Evolutionary conservation across 2,797 vertebrate species (phyloP), one percentile per base, ranked within the genome.

Genomic region (Leuciscus waleckii): DNA sequence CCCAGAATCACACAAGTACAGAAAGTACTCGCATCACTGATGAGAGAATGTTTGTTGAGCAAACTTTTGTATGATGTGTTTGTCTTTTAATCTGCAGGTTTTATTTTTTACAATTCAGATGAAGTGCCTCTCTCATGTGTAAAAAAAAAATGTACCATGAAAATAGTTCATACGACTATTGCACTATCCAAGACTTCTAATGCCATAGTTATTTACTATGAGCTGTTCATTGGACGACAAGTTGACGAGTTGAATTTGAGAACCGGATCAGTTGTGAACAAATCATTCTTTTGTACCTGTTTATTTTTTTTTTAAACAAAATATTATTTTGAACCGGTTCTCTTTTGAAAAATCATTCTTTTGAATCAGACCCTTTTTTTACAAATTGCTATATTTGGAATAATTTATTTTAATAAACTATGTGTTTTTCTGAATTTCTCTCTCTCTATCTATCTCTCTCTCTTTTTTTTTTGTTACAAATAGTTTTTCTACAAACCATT

Each of bases 41-140:
- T 54, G 79, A 79, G 58, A 69, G 21, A 69, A 81, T 61, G 41
- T 54, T 81, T 51, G 21, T 3, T 58, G n/a, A 56, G 49, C 41
- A 65, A 63, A 79, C 10, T 14, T 49, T 65, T 29, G 17, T 69
- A 39, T 35, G 23, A 9, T n/a, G 46, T 10, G 0, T 67, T 26
- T 81, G 23, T 54, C 1, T 56, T 54, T 70, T 39, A 19, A 78
- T 29, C 9, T 63, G 54, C 56, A 29, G 23, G 37, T 4, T 32
- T 35, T 5, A 0, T 5, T 14, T 2, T 39, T 63, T 58, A 11
- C 8, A 58, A 58, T n/a, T 26, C 58, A 5, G 58, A 26, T 61
- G 13, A 11, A 61, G 10, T 1, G 19, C 32, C 19, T 35, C 29
- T 37, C 49, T 56, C 75, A 39, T 26, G 5, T 61, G 51, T 39